phyloP scores from a whole-genome alignment of 2,113 vertebrate genomes.

The Haemorhous mexicanus region DNA sequence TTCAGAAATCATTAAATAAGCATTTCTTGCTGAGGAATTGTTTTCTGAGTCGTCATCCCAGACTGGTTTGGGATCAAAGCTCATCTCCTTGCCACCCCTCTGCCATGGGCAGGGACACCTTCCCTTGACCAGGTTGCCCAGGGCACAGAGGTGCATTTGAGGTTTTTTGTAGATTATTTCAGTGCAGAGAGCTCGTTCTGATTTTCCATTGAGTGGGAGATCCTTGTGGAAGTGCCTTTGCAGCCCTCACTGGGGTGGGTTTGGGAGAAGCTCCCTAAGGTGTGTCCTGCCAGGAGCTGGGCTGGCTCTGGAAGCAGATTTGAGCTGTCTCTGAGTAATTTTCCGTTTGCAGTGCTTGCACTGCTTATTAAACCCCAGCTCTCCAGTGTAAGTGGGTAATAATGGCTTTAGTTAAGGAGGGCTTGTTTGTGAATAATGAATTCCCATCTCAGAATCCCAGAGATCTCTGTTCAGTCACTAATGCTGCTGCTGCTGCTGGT shows the following conservation, averaged over 20 bases:
- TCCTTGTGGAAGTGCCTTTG: not conserved
- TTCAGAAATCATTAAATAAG: not conserved
- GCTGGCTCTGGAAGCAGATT: not conserved
- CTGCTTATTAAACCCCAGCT: not conserved
- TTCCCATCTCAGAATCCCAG: not conserved
- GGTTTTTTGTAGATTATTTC: not conserved
- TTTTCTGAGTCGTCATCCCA: not conserved
- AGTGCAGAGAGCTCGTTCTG: not conserved
- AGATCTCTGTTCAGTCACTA: not conserved
- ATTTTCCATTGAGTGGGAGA: not conserved
- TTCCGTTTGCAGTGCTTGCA: not conserved
- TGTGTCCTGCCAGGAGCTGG: not conserved
- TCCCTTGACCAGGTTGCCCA: not conserved
- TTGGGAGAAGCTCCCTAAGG: not conserved
- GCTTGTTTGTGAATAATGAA: not conserved
- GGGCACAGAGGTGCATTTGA: not conserved
- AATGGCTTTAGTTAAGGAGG: not conserved
- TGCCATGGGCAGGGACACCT: not conserved
- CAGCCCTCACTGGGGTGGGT: not conserved
- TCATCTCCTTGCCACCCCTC: not conserved
- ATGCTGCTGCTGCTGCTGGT: not conserved
- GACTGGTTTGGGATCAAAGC: not conserved
- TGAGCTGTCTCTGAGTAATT: not conserved
- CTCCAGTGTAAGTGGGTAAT: not conserved
- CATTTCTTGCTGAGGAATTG: not conserved